These are phyloP conservation scores for Brachyptera risi DNA, from an alignment of 2,888 invertebrate genomes.

Conservation along the genomic window DNA sequence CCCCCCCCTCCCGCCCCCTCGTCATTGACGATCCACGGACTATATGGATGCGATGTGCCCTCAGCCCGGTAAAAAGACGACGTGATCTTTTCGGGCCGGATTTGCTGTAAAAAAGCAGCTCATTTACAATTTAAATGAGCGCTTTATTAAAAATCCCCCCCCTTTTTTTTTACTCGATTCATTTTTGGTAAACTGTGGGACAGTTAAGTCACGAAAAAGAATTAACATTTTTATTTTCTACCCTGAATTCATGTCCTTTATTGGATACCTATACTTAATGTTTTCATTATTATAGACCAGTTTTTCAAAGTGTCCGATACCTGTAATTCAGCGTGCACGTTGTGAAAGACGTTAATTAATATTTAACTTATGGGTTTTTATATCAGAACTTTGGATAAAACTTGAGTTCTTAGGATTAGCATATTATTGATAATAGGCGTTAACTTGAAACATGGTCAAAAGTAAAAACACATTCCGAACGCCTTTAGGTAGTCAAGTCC, in stretches of 20 bases:
- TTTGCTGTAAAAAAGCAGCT: neutral
- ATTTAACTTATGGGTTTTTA: too few species aligned
- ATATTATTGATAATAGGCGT: too few species aligned
- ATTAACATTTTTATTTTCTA: conserved; percentile 11
- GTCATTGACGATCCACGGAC: too few species aligned
- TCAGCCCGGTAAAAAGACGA: too few species aligned
- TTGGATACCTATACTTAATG: conserved; percentile 10
- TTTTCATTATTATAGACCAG: neutral
- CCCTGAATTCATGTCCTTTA: neutral
- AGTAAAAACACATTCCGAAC: too few species aligned
- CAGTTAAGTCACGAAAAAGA: conserved; percentile 16
- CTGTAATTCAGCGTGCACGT: conserved; percentile 2
- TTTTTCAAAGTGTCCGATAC: neutral
- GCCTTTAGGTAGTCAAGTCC: too few species aligned
- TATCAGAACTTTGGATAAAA: too few species aligned
- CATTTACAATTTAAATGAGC: conserved; percentile 13
- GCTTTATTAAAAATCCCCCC: conserved; percentile 1
- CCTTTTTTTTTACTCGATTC: conserved; percentile 5
- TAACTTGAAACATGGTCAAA: too few species aligned
- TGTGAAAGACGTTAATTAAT: too few species aligned
- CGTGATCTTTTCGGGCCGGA: neutral
- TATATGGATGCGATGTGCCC: too few species aligned
- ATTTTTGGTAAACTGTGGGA: conserved; percentile 15
- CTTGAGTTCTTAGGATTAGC: too few species aligned
- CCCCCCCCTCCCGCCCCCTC: too few species aligned